Evolutionary conservation across 2,113 vertebrate species (phyloP), one percentile per base, ranked within the genome.

Genomic region (Cyprinus carpio): DNA sequence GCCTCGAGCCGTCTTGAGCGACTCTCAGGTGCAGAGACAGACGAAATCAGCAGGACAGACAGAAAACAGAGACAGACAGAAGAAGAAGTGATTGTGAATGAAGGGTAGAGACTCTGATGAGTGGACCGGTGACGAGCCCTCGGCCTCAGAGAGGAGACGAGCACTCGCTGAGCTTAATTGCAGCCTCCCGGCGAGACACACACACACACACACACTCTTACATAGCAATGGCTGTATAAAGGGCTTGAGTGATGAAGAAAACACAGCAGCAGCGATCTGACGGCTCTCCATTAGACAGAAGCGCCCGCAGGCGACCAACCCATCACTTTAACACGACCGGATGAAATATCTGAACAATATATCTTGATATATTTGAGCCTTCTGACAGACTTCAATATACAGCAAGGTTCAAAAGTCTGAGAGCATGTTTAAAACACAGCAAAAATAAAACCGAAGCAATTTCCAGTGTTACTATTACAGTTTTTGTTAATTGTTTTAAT

Each of bases 1-100:
- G 27, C 27, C 62, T 16, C 5, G 1, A 31, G 65, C 7, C 2
- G 0, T 43, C 40, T 0, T 43, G 9, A 43, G 40, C 2, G 40
- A 2, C 40, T 43, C 29, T 90, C 89, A 87, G 76, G 72, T 90
- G 72, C n/a, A 74, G 64, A 46, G 4, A 71, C 20, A 49, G 34
- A 49, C n/a, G n/a, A 31, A 4, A 16, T 3, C 31, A 76, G 51
- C n/a, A 13, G 56, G 56, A 46, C 56, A 65, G 23, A 75, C 23
- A 58, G 46, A 5, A 15, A 1, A 40, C 20, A 71, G 37, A 37
- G 25, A 76, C 40, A 20, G 16, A 58, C 23, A 23, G 49, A 56
- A 43, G 71, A 29, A 23, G 6, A 0, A 27, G 71, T 60, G 23
- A 27, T 27, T 56, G 31, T 43, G 71, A 75, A 25, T 25, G 54